A percentile compares a stretch with the other conserved stretches of the same genome.
phyloP scores from a whole-genome alignment of 2,113 vertebrate genomes.

The Spermophilus dauricus region DNA sequence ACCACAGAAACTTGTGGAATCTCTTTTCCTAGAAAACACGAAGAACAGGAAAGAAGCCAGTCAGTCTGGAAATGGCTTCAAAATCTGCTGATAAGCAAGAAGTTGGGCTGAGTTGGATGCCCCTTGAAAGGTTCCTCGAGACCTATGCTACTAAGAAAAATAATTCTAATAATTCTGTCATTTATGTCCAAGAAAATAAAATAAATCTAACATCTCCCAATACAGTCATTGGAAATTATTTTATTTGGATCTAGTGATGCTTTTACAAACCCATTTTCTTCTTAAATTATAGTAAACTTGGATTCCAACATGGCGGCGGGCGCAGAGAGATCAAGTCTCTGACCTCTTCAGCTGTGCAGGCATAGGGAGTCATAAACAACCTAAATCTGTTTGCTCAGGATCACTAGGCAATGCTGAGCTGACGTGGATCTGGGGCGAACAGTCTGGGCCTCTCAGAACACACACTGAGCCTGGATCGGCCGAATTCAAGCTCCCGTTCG shows the following conservation, averaged over 20 bases:
- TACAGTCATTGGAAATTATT: constrained; percentile 33
- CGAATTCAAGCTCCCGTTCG: too few relatives aligned
- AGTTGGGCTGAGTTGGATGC: background rate
- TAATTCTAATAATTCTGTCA: constrained; percentile 61
- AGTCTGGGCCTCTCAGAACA: too few relatives aligned
- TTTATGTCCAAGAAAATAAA: constrained; percentile 63
- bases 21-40: constrained; percentile 82
- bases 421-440: too few relatives aligned
- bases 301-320: too few relatives aligned
- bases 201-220: constrained; percentile 58
- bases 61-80: constrained; percentile 73
- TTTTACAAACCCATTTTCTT: constrained; percentile 59
- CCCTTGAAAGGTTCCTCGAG: constrained; percentile 3
- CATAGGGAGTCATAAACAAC: too few relatives aligned
- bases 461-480: too few relatives aligned
- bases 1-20: constrained; percentile 80
- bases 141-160: constrained; percentile 14
- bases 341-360: too few relatives aligned
- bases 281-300: constrained; percentile 5
- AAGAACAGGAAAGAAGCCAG: constrained; percentile 64
- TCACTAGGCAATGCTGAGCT: too few relatives aligned
- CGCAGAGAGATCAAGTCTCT: too few relatives aligned
- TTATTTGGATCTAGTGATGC: constrained; percentile 4
- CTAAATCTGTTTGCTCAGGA: too few relatives aligned
- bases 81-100: constrained; percentile 42